These are phyloP conservation scores for Drosophila infuscata DNA, from an alignment of 2,888 invertebrate genomes.

Conservation along the genomic window DNA sequence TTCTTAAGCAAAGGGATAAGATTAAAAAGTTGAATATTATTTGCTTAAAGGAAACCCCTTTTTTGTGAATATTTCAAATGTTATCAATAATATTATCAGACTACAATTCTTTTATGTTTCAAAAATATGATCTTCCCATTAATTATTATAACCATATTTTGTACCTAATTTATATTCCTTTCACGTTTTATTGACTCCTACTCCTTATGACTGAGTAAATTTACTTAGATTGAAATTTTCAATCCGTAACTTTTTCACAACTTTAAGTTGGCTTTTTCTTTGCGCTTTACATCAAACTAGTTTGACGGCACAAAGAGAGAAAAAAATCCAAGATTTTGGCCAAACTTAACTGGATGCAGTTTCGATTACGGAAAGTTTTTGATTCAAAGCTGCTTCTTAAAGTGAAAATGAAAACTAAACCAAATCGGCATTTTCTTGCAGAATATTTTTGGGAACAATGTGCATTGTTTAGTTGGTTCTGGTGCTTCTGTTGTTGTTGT, in stretches of 20 bases:
- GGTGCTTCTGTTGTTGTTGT: constrained; percentile 7
- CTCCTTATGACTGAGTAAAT: neutral
- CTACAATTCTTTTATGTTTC: neutral
- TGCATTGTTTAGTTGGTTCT: constrained; percentile 49
- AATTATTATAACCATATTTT: neutral
- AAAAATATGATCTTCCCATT: neutral
- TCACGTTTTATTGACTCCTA: neutral
- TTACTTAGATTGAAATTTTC: neutral
- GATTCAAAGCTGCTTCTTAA: constrained; percentile 42
- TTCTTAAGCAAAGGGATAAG: neutral
- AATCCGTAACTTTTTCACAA: neutral
- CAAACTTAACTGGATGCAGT: constrained; percentile 9
- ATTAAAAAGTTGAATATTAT: neutral
- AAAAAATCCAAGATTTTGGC: constrained; percentile 1
- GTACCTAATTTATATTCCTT: neutral
- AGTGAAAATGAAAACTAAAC: constrained; percentile 27
- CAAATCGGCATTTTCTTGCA: constrained; percentile 27
- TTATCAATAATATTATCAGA: neutral
- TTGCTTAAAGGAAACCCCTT: neutral
- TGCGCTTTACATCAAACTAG: neutral
- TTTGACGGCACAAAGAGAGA: neutral
- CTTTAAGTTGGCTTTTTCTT: neutral
- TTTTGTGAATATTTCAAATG: neutral
- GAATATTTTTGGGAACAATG: constrained; percentile 59
- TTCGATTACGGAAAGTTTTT: constrained; percentile 17